Evolutionary conservation across 2,888 invertebrate genomes (phyloP), one percentile per base, ranked within the genome.

Genomic region (Plagodis pulveraria): DNA sequence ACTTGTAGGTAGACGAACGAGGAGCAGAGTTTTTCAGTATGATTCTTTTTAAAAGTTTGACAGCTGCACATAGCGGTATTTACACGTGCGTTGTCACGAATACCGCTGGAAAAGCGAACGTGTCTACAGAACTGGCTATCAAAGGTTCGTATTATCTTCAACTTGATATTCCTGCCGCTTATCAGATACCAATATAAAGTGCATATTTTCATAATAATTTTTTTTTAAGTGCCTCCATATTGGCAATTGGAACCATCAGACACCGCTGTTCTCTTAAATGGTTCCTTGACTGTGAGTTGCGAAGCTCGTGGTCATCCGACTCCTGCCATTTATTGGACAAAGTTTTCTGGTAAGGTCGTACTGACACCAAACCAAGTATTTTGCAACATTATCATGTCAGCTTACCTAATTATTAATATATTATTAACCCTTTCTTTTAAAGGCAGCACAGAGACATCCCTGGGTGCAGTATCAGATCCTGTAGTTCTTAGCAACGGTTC

Each of bases 241-340:
- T 96, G 96, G 95, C 94, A 95, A 74, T 93, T 95, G 57, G 96
- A 96, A 80, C 96, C 96, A 6, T 93, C 94, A 72, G 96, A 97
- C 80, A 93, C 94, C 50, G 95, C 96, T 58, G 95, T 96, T 48
- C 93, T 96, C 70, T 93, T 96, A 12, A 97, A 96, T 67, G 95
- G 96, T 68, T 94, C 95, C 51, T 93, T 96, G 58, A 94, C 95
- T 59, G 94, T 97, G 65, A 95, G 95, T 80, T 97, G 97, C 79
- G 95, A 95, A 77, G 96, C 96, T 2, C 94, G 95, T 70, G 97
- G 97, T 59, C 96, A 96, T 88, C 97, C 97, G 9, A 90, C 94
- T 66, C 97, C 97, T 33, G 90, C 93, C 65, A 95, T 96, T 78
- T 95, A 94, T 72, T 96, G 96, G 96, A 94, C 95, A 57, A 96